phyloP scores from a whole-genome alignment of 2,113 vertebrate species.

The Ploceus nigricollis region DNA sequence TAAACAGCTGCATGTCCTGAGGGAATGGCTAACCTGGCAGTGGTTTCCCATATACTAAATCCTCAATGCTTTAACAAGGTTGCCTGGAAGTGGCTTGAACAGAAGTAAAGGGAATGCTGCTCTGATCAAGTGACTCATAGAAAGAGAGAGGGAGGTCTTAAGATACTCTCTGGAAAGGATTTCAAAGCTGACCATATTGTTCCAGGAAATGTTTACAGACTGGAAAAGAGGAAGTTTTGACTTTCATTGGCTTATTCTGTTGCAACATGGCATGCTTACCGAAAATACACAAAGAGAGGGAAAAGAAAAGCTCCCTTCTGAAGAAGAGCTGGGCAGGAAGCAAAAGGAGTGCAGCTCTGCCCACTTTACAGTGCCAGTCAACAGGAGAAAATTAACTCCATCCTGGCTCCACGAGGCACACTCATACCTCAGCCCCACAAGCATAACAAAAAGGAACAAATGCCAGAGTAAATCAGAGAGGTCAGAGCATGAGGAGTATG shows the following conservation, averaged over 20 bases:
- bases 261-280: constrained; percentile 34
- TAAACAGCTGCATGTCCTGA: background rate
- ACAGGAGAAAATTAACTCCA: background rate
- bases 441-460: background rate
- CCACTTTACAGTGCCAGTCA: background rate
- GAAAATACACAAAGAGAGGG: constrained; percentile 1
- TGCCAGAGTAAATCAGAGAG: background rate
- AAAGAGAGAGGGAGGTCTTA: constrained; percentile 44
- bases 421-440: background rate
- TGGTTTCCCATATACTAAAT: constrained; percentile 3
- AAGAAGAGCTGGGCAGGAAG: constrained; percentile 4
- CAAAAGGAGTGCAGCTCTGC: background rate
- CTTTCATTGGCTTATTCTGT: constrained; percentile 53
- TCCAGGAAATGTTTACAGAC: constrained; percentile 69
- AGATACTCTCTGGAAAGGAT: constrained; percentile 52
- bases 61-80: constrained; percentile 28
- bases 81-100: constrained; percentile 40
- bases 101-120: constrained; percentile 33
- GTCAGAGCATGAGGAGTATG: background rate
- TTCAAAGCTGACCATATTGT: constrained; percentile 58
- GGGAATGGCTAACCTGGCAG: constrained; percentile 31
- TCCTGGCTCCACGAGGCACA: background rate
- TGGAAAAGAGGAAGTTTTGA: constrained; percentile 56
- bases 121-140: constrained; percentile 45
- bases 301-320: constrained; percentile 20